A percentile compares a stretch with the other conserved stretches of the same genome.
Evolutionary conservation across 2,797 vertebrate genomes (phyloP).

Genomic region (Microchirus variegatus): DNA sequence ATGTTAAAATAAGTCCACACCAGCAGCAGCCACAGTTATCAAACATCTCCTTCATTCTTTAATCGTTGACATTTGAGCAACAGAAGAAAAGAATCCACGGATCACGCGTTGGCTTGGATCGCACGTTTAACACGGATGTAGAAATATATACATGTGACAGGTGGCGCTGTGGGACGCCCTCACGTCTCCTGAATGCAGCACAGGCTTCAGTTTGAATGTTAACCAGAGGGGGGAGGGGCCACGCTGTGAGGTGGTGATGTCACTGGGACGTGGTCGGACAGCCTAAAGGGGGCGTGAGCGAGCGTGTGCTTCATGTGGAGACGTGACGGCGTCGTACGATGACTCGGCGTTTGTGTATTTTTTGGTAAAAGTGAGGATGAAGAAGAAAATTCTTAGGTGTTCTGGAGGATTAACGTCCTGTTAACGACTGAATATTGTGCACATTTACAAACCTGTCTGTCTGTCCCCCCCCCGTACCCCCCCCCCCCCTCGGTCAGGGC

Average conservation of each 20-base stretch:
- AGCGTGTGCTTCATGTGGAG: constrained; percentile 65
- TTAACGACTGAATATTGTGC: constrained; percentile 78
- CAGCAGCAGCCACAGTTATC: constrained; percentile 87
- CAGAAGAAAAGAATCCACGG: constrained; percentile 92
- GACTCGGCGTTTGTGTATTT: constrained; percentile 10
- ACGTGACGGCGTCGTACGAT: constrained; percentile 3
- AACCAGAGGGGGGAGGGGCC: constrained; percentile 50
- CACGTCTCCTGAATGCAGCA: constrained; percentile 57
- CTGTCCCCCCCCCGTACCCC: constrained; percentile 64
- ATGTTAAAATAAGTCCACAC: constrained; percentile 15
- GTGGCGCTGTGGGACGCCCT: constrained; percentile 1
- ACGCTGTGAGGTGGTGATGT: constrained; percentile 19
- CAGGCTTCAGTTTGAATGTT: constrained; percentile 76
- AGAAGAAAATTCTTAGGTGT: constrained; percentile 59
- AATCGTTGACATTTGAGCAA: constrained; percentile 92
- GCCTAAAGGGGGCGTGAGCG: too few species aligned
- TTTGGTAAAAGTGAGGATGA: background rate
- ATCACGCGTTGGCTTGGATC: constrained; percentile 86
- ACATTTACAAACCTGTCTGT: constrained; percentile 76
- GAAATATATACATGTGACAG: constrained; percentile 71
- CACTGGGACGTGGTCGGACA: background rate
- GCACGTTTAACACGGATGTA: constrained; percentile 91
- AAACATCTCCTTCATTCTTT: constrained; percentile 95
- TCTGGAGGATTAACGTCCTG: constrained; percentile 53
- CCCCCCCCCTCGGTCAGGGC: constrained; percentile 64